Evolutionary conservation across 92 coral and sea anemone genomes (phyloP), one percentile per base, ranked within the genome.

Genomic region (Umimayanthus chanpuru): DNA sequence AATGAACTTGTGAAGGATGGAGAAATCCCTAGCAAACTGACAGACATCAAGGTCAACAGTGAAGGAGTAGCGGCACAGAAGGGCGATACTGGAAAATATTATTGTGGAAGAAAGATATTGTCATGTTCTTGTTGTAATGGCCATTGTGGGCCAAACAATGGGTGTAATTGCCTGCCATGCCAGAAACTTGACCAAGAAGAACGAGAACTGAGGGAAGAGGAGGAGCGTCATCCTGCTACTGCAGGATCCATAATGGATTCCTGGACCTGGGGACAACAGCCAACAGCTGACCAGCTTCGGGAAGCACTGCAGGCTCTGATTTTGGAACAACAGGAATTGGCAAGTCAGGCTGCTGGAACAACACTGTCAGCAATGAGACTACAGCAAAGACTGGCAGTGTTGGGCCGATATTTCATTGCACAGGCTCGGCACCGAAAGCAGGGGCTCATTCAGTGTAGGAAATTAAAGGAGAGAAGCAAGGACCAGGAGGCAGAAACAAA

Each of bases 1-100:
- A 97, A 97, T 97, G 99, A 97, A 76, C 93, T 97, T n/a, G 97
- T 95, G 4, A 97, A 94, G 88, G 98, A 97, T 94, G 99, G 99
- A 4, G 99, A 97, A 93, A 90, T 95, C 32, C 96, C 94, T 16
- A 73, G 90, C 75, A 93, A 89, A 53, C 89, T 90, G n/a, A 70
- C 92, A 12, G 92, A 92, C 64, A 56, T 91, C 6, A 92, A 88
- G 80, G 80, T 95, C n/a, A 95, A 95, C 74, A 77, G 90, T 81
- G 94, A 89, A 6, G 95, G 96, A 36, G 91, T 91, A 2, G 92
- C 97, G 21, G 92, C 93, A 49, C 97, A 97, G 81, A 95, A 95
- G 82, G 99, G 96, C 30, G 93, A 88, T 58, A 92, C 93, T 72
- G 97, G 94, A 5, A 89, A 88, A 23, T 94, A 92, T 77, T 93